These are phyloP conservation scores for Pseudorhombus dupliciocellatus DNA, from an alignment of 2,113 vertebrate species.

Conservation along the genomic window DNA sequence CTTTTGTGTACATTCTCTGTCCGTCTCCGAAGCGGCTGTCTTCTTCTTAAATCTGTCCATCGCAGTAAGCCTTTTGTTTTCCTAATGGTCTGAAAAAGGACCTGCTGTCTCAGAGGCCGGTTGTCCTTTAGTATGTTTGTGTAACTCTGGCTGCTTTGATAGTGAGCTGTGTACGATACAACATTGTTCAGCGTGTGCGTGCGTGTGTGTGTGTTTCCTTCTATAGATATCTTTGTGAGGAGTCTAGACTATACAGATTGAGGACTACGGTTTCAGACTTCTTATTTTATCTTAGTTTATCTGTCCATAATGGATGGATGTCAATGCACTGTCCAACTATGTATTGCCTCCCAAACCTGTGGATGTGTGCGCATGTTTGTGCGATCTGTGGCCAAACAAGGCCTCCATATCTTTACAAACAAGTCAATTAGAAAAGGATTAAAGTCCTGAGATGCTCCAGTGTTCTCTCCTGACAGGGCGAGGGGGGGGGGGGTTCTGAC, in stretches of 20 bases:
- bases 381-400: constrained; percentile 9
- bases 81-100: constrained; percentile 30
- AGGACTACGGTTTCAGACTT: no score
- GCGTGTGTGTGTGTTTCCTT: not conserved
- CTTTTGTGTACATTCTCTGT: constrained; percentile 31
- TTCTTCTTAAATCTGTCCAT: constrained; percentile 29
- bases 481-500: constrained; percentile 13
- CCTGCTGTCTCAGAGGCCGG: constrained; percentile 4
- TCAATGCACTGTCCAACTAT: no score
- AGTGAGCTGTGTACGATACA: constrained; percentile 24
- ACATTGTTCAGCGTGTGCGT: constrained; percentile 9
- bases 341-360: not conserved
- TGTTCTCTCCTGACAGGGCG: constrained; percentile 14
- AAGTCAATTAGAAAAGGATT: constrained; percentile 78
- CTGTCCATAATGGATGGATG: no score
- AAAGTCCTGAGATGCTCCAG: constrained; percentile 28
- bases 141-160: constrained; percentile 16
- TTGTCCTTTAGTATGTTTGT: not conserved
- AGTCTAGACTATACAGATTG: not conserved
- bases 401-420: constrained; percentile 37
- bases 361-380: not conserved
- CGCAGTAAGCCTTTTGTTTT: constrained; percentile 75
- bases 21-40: constrained; percentile 27
- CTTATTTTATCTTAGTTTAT: no score
- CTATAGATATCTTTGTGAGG: not conserved